Percentiles rank a stretch among this genome's conserved stretches.
phyloP scores from a whole-genome alignment of 2,888 invertebrate species.

The Phytoseiulus persimilis region DNA sequence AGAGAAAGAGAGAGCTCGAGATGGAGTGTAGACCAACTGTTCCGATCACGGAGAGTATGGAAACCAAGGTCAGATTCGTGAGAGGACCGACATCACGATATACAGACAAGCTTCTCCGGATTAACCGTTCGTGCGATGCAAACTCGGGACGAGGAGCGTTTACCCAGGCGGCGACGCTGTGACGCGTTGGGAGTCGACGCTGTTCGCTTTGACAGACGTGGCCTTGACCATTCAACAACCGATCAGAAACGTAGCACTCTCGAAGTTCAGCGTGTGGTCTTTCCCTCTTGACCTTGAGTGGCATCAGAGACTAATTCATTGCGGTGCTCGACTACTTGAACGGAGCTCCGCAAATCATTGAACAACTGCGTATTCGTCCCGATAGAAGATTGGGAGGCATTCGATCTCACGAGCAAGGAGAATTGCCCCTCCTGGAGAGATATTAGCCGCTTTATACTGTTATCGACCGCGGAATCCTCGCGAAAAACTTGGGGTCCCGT shows the following conservation, averaged over 20 bases:
- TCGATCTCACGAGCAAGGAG: too few relatives aligned
- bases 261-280: not conserved
- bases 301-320: too few relatives aligned
- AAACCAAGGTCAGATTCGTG: not conserved
- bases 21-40: not conserved
- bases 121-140: not conserved
- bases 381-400: too few relatives aligned
- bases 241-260: not conserved
- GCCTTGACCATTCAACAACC: not conserved
- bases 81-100: not conserved
- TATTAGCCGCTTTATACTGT: too few relatives aligned
- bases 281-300: not conserved
- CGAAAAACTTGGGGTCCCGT: too few relatives aligned
- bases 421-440: too few relatives aligned
- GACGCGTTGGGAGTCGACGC: not conserved
- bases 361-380: too few relatives aligned
- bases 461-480: too few relatives aligned
- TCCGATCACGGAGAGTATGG: not conserved
- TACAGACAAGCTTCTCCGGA: not conserved
- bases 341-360: too few relatives aligned
- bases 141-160: not conserved
- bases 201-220: not conserved
- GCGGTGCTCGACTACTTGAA: too few relatives aligned
- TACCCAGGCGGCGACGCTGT: not conserved
- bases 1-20: not conserved